Evolutionary conservation across 1,140 invertebrate genomes (phyloP).

Genomic region (Drosophila bocki): DNA sequence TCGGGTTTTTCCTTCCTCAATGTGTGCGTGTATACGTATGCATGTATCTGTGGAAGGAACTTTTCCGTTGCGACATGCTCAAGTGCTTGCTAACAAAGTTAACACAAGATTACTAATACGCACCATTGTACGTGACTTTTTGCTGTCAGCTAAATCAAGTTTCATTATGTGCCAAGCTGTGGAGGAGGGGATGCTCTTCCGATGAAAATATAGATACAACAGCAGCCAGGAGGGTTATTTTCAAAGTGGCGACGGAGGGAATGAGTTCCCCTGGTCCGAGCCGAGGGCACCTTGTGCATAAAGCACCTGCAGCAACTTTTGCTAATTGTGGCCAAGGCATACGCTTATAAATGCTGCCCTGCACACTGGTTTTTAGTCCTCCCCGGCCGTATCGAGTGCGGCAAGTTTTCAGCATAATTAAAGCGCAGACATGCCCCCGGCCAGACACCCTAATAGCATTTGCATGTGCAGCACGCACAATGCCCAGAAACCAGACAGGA

Average conservation of each 20-base stretch:
- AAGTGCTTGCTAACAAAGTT: conserved; percentile 81
- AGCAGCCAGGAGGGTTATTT: conserved; percentile 27
- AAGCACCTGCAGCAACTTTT: conserved; percentile 77
- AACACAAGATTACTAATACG: conserved; percentile 82
- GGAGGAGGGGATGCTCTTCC: conserved; percentile 3
- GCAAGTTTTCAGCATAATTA: conserved; percentile 79
- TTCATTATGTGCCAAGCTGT: conserved; percentile 72
- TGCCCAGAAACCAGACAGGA: conserved; percentile 22
- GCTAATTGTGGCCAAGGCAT: conserved; percentile 68
- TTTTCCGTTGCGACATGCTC: conserved; percentile 54
- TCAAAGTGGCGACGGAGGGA: conserved; percentile 4
- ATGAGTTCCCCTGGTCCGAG: not conserved
- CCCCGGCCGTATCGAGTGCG: conserved; percentile 42
- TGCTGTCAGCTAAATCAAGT: conserved; percentile 83
- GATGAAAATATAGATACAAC: conserved; percentile 35
- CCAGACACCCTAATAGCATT: conserved; percentile 54
- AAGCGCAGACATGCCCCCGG: conserved; percentile 62
- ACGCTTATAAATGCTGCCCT: conserved; percentile 63
- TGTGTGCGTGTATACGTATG: not conserved
- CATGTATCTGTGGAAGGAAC: conserved; percentile 12
- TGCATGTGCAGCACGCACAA: conserved; percentile 71
- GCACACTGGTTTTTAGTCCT: conserved; percentile 26
- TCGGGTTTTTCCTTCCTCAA: conserved; percentile 1
- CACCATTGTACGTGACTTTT: conserved; percentile 82
- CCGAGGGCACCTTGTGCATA: conserved; percentile 56